Evolutionary conservation across 1,140 invertebrate genomes (phyloP).

Genomic region (Scaptomyza pallida): DNA sequence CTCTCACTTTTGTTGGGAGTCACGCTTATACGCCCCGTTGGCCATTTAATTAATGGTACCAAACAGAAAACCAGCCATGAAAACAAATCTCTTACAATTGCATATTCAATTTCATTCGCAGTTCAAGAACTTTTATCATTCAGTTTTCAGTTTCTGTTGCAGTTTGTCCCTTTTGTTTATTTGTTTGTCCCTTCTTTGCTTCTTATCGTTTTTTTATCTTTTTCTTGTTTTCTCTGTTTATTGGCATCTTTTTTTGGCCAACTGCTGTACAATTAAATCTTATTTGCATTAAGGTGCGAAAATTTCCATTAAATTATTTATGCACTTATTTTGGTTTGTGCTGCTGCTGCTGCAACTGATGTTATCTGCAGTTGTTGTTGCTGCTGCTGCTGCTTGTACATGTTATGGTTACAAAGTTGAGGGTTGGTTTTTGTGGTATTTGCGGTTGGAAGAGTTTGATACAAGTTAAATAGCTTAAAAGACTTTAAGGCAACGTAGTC

Average conservation of each 20-base stretch:
- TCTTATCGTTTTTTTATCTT: constrained; percentile 72
- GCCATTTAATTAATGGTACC: constrained; percentile 70
- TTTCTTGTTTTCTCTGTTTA: constrained; percentile 49
- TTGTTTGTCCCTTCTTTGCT: constrained; percentile 11
- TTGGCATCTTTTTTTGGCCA: constrained; percentile 15
- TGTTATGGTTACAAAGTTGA: constrained; percentile 28
- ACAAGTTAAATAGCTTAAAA: background rate
- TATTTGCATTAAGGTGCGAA: constrained; percentile 64
- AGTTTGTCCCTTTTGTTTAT: constrained; percentile 14
- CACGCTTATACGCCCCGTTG: constrained; percentile 62
- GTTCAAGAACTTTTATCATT: constrained; percentile 35
- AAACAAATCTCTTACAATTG: constrained; percentile 39
- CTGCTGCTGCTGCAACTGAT: constrained; percentile 43
- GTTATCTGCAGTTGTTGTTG: constrained; percentile 37
- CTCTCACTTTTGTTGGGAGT: constrained; percentile 6
- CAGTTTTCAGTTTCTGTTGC: constrained; percentile 5
- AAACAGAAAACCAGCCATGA: constrained; percentile 36
- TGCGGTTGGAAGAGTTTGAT: constrained; percentile 18
- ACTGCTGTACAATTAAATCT: constrained; percentile 48
- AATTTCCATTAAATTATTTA: constrained; percentile 70
- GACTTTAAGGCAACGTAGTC: no score
- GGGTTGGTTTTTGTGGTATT: constrained; percentile 36
- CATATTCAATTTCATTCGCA: constrained; percentile 37
- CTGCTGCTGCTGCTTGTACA: constrained; percentile 18
- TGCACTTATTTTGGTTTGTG: constrained; percentile 28